Conservation (phyloP, 2,797 vertebrate species). For the Odontamblyopus lacepedii region DNA sequence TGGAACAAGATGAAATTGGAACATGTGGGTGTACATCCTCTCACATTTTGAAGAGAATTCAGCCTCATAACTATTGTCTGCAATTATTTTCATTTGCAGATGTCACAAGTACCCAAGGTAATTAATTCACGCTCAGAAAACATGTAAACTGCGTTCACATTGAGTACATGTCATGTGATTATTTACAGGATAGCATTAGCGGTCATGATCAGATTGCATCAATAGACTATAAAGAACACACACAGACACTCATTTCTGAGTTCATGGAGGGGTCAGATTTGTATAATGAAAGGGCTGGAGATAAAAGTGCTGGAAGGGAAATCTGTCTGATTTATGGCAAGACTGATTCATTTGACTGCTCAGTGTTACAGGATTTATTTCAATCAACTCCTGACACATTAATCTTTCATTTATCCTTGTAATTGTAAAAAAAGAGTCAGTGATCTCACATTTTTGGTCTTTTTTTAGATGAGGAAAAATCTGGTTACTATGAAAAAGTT, state of each 20-base stretch:
- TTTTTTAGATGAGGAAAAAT: background rate
- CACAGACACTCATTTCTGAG: conserved; percentile 7
- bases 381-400: background rate
- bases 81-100: conserved; percentile 36
- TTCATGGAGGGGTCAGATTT: conserved; percentile 18
- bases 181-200: conserved; percentile 1
- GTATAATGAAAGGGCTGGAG: conserved; percentile 10
- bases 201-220: conserved; percentile 1
- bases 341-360: conserved; percentile 6
- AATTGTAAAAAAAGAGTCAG: background rate
- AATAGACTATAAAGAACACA: conserved; percentile 2
- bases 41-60: conserved; percentile 14
- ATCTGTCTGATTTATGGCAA: conserved; percentile 19
- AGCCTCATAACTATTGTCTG: conserved; percentile 14
- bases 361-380: background rate
- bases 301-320: conserved; percentile 7
- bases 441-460: no score
- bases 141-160: conserved; percentile 5
- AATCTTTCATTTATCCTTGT: background rate
- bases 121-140: conserved; percentile 11
- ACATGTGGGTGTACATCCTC: conserved; percentile 22
- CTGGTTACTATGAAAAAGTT: background rate
- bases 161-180: conserved; percentile 10
- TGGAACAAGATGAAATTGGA: conserved; percentile 32
- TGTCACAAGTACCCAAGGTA: conserved; percentile 11